phyloP scores from a whole-genome alignment of 2,797 vertebrate species.

The Gymnocypris eckloni region DNA sequence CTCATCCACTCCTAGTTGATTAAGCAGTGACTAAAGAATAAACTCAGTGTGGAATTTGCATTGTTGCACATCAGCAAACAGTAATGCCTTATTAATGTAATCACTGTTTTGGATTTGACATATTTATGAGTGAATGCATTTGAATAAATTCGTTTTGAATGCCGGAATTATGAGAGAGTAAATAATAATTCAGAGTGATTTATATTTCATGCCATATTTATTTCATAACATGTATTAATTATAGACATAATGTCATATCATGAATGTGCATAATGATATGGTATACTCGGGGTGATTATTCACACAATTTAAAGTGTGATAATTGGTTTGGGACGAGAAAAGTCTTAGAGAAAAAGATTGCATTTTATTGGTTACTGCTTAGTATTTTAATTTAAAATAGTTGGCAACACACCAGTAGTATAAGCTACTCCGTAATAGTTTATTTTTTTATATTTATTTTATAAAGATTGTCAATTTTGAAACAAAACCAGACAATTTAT shows the following conservation, averaged over 20 bases:
- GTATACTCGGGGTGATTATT: background rate
- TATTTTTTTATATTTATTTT: background rate
- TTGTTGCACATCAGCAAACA: background rate
- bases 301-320: background rate
- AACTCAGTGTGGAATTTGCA: background rate
- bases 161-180: background rate
- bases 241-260: background rate
- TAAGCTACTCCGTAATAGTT: background rate
- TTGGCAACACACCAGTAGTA: background rate
- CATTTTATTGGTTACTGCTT: background rate
- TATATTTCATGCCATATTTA: slow-evolving; percentile 3
- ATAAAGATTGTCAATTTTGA: background rate
- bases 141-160: background rate
- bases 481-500: background rate
- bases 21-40: background rate
- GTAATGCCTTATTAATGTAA: background rate
- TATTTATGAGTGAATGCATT: background rate
- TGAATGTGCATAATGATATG: background rate
- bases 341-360: background rate
- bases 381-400: background rate
- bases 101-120: background rate
- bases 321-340: background rate
- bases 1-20: background rate
- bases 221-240: slow-evolving; percentile 1
- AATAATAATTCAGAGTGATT: slow-evolving; percentile 13